Evolutionary conservation across 2,888 invertebrate genomes (phyloP).

Genomic region (Brachyptera putata): DNA sequence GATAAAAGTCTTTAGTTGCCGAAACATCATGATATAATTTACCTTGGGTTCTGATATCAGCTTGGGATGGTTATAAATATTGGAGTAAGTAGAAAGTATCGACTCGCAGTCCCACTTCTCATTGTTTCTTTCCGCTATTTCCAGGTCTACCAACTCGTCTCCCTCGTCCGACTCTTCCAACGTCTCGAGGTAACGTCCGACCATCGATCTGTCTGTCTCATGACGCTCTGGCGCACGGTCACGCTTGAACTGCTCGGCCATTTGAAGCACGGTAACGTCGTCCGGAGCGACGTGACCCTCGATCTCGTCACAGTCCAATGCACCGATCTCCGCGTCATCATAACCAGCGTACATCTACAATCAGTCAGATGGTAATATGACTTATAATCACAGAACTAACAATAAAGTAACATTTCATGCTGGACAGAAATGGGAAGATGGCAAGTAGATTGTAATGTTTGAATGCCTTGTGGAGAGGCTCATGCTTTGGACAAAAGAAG

Average conservation of each 20-base stretch:
- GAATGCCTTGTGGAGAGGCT: too few relatives aligned
- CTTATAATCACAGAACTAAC: conserved; percentile 20
- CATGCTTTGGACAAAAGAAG: too few relatives aligned
- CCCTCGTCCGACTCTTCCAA: conserved; percentile 48
- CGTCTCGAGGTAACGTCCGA: conserved; percentile 39
- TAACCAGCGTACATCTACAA: conserved; percentile 79
- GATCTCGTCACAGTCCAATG: conserved; percentile 85
- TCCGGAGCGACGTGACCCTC: conserved; percentile 69
- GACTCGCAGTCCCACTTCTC: conserved; percentile 89
- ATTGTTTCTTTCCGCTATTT: conserved; percentile 58
- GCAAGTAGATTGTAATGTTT: background rate
- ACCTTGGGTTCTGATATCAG: conserved; percentile 70
- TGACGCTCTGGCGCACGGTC: conserved; percentile 40
- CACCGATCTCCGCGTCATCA: conserved; percentile 84
- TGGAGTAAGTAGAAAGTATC: conserved; percentile 85
- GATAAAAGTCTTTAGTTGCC: too few relatives aligned
- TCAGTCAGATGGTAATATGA: conserved; percentile 34
- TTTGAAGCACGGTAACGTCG: conserved; percentile 65
- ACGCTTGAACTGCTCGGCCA: conserved; percentile 71
- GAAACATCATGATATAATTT: too few relatives aligned
- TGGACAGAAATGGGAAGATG: conserved; percentile 12
- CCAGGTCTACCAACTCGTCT: conserved; percentile 55
- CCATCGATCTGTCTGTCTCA: conserved; percentile 28
- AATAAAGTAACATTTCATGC: conserved; percentile 11
- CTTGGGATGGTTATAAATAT: conserved; percentile 88